Evolutionary conservation across 2,888 invertebrate genomes (phyloP).

Genomic region (Myopa tessellatipennis): DNA sequence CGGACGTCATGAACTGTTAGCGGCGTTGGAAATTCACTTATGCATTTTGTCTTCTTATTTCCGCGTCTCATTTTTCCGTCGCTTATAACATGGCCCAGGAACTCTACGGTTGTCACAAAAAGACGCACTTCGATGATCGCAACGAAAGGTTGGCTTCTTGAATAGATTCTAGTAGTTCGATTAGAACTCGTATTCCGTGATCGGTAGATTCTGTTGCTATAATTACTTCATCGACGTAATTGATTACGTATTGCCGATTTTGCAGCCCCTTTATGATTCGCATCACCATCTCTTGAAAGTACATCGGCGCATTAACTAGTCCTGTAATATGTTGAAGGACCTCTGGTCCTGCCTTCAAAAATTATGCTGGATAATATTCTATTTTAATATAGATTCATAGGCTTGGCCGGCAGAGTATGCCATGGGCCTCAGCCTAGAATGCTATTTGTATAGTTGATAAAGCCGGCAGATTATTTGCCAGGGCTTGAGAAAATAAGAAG

Average conservation of each 20-base stretch:
- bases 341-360: no score
- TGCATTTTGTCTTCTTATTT: constrained; percentile 40
- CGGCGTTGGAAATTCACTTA: constrained; percentile 40
- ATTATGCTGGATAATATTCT: no score
- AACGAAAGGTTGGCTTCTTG: no score
- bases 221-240: constrained; percentile 43
- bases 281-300: constrained; percentile 53
- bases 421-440: no score
- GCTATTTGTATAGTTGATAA: no score
- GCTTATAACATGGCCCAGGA: constrained; percentile 40
- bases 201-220: constrained; percentile 33
- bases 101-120: constrained; percentile 38
- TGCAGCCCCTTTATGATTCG: no score
- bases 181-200: constrained; percentile 22
- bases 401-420: no score
- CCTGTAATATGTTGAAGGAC: no score
- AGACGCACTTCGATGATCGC: background rate
- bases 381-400: no score
- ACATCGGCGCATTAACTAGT: constrained; percentile 56
- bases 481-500: no score
- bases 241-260: no score
- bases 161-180: constrained; percentile 25
- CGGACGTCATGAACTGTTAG: constrained; percentile 40
- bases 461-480: no score
- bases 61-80: constrained; percentile 42